Evolutionary conservation across 1,140 invertebrate genomes (phyloP), one percentile per base, ranked within the genome.

Genomic region (Leguminivora glycinivorella): DNA sequence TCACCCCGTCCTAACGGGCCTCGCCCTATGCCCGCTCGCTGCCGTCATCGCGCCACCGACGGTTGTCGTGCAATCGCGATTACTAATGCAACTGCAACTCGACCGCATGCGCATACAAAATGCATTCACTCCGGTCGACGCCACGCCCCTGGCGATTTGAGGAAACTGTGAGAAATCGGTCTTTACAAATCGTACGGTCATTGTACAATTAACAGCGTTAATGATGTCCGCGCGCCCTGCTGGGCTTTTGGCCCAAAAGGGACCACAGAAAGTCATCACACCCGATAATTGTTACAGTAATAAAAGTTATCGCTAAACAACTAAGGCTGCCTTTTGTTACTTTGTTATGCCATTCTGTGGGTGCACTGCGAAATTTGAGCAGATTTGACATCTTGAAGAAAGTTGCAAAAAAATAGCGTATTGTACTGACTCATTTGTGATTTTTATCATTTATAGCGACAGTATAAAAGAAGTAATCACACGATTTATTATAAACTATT

Each of bases 1-100:
- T 90, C 87, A 90, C 88, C 88, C 85, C 88, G 87, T 79, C 83
- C 81, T 89, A 90, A 89, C 87, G 88, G 88, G 83, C 83, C 83
- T 86, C 84, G 88, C 84, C 87, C 87, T 88, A 89, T 84, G 83
- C 75, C 83, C 80, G 83, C 83, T 80, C 80, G 79, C 82, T 82
- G 83, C 79, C 84, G 82, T 86, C 86, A 84, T 83, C 83, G 79
- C 73, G 79, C 79, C 74, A 76, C 78, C 82, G 81, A 52, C 85
- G 83, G 84, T 87, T 86, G 86, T 87, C 87, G 83, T 88, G 81
- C 81, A 83, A 82, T 85, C 80, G 81, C 75, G 72, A 79, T 85
- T 85, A 85, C 84, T 83, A 87, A 90, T 89, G 83, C 87, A 79
- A 83, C 81, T 80, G 78, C 82, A 83, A 81, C 75, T 78, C 78